Base-by-base conservation (phyloP, 2,888 invertebrate genomes). In the Adineta ricciae region DNA sequence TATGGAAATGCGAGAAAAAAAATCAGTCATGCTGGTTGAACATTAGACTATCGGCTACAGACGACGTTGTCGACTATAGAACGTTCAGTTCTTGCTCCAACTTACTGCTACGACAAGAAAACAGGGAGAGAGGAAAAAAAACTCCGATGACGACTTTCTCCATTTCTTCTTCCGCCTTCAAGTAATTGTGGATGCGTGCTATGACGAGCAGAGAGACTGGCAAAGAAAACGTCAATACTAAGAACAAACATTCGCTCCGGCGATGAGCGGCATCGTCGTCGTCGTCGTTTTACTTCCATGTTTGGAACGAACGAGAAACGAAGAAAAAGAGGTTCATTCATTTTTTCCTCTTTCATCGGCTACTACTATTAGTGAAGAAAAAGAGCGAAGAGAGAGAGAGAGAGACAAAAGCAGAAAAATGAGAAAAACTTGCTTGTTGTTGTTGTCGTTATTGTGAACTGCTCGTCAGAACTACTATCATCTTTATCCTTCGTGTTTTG, bases 371-470 rank as follows among this genome's bases (percentile, higher is more conserved):
- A n/a, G 14, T 16, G 19, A 36, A 32, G 16, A 36, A 16, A 5
- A n/a, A 32, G 50, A 19, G 19, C 3, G 9, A 14, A 27, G n/a
- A 14, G 3, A n/a, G 27, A 14, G 7, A 1, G 2, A 56, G 1
- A 14, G 5, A 19, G 19, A 64, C 27, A 64, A 0, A 5, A 32
- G 9, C 0, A 16, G 11, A 46, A 46, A 46, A 46, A 46, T 46
- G 46, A 46, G 46, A 46, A 46, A 46, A 46, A 46, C 46, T 46
- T 46, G 46, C 46, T 46, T 46, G 46, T 64, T 14, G 64, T 64
- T 64, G 64, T n/a, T 64, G 64, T 64, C 27, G 64, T 64, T 64
- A 64, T 64, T 64, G 64, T 64, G 64, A 64, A 32, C 64, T 27
- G n/a, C 64, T 64, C 64, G 64, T 64, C 64, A 64, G 32, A 14